Percentiles rank a stretch among this genome's conserved stretches.
Evolutionary conservation across 2,888 invertebrate genomes (phyloP).

Genomic region (Epicampocera succincta): DNA sequence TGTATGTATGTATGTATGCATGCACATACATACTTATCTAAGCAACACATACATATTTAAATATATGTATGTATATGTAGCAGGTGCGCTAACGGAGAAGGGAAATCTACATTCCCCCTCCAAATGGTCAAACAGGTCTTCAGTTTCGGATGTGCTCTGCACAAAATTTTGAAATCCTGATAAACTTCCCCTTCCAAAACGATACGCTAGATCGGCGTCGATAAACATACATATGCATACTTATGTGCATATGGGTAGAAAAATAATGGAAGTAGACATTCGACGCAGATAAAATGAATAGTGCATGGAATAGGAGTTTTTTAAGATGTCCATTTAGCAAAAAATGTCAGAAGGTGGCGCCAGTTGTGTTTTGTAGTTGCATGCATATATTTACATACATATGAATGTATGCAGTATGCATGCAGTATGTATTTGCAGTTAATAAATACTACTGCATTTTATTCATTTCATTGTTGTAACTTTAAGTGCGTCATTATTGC

Average conservation of each 20-base stretch:
- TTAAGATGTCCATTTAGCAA: constrained; percentile 38
- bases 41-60: neutral
- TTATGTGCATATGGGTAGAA: neutral
- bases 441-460: constrained; percentile 38
- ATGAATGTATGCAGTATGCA: too few species aligned
- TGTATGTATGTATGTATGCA: neutral
- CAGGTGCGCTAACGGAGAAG: too few species aligned
- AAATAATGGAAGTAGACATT: constrained; percentile 18
- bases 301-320: constrained; percentile 21
- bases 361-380: constrained; percentile 12
- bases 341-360: constrained; percentile 58
- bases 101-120: too few species aligned
- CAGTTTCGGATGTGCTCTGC: too few species aligned
- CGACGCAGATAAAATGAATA: neutral
- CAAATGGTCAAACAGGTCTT: too few species aligned
- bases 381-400: neutral
- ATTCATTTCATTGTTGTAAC: constrained; percentile 52
- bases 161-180: too few species aligned
- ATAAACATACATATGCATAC: too few species aligned
- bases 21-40: too few species aligned
- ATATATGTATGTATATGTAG: too few species aligned
- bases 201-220: too few species aligned
- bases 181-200: too few species aligned
- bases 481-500: constrained; percentile 63
- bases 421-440: neutral